Conservation (phyloP, 1,140 invertebrate species). For the Halesus radiatus region DNA sequence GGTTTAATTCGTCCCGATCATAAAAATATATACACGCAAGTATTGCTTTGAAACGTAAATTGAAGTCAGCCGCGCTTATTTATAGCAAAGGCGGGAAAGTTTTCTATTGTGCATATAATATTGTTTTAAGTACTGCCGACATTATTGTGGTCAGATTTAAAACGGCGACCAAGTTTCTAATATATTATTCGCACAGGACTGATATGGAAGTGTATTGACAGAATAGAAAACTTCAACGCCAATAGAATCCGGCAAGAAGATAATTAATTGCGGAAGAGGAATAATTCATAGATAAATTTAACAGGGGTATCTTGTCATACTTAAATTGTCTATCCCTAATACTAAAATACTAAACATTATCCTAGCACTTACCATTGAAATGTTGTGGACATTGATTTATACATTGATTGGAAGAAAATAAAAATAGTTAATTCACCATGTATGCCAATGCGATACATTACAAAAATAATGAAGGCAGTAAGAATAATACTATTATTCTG, state of each 20-base stretch:
- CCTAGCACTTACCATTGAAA: constrained; percentile 22
- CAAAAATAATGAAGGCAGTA: too few species aligned
- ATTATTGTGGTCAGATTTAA: background rate
- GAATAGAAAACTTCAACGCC: background rate
- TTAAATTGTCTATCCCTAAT: constrained; percentile 33
- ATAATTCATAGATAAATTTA: background rate
- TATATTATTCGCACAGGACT: too few species aligned
- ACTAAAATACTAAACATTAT: constrained; percentile 43
- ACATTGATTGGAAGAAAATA: constrained; percentile 25
- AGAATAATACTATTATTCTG: too few species aligned
- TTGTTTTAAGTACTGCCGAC: background rate
- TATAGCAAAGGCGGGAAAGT: constrained; percentile 4
- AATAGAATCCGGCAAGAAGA: background rate
- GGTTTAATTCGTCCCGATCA: too few species aligned
- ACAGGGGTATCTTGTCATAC: background rate
- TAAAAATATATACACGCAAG: too few species aligned
- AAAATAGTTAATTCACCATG: background rate
- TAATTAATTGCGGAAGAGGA: too few species aligned
- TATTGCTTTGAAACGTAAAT: background rate
- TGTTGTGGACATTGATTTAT: constrained; percentile 40
- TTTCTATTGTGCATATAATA: background rate
- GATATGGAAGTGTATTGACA: background rate
- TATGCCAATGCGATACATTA: background rate
- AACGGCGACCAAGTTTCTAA: too few species aligned
- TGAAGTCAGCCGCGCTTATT: background rate